phyloP scores from a whole-genome alignment of 1,140 invertebrate species.

The Conus betulinus region DNA sequence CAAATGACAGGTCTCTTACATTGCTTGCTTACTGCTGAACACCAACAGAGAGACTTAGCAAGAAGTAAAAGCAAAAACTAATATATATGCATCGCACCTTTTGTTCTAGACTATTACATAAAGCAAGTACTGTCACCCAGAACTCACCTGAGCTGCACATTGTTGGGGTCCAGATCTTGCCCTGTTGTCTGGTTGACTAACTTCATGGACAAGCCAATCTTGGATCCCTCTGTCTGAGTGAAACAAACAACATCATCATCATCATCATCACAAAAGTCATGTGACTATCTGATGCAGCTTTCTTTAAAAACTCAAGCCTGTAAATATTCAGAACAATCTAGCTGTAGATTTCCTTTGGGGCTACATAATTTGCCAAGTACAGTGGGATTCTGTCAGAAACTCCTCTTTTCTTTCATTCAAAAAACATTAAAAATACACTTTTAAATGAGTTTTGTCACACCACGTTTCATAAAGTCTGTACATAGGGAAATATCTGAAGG shows the following conservation, averaged over 20 bases:
- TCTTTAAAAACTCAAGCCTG: neutral
- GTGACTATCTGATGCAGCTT: neutral
- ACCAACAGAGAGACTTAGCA: neutral
- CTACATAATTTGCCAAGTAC: no score
- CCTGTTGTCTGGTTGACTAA: slow-evolving; percentile 72
- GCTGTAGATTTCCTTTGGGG: no score
- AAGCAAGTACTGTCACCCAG: neutral
- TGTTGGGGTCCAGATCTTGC: slow-evolving; percentile 69
- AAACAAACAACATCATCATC: neutral
- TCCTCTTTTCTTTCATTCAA: no score
- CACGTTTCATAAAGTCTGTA: no score
- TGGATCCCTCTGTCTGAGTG: slow-evolving; percentile 54
- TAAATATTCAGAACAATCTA: slow-evolving; percentile 3
- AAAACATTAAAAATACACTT: no score
- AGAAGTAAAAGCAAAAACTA: neutral
- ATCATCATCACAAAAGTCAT: no score
- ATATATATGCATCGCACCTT: no score
- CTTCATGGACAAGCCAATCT: slow-evolving; percentile 74
- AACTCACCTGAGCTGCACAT: slow-evolving; percentile 65
- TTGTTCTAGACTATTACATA: neutral
- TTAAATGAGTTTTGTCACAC: no score
- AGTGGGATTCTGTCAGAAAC: no score
- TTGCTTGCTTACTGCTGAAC: neutral
- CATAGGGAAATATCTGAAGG: no score
- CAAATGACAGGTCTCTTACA: no score